A percentile compares a stretch with the other conserved stretches of the same genome.
These are phyloP conservation scores for Meganola albula DNA, from an alignment of 2,888 invertebrate species.

Conservation along the genomic window DNA sequence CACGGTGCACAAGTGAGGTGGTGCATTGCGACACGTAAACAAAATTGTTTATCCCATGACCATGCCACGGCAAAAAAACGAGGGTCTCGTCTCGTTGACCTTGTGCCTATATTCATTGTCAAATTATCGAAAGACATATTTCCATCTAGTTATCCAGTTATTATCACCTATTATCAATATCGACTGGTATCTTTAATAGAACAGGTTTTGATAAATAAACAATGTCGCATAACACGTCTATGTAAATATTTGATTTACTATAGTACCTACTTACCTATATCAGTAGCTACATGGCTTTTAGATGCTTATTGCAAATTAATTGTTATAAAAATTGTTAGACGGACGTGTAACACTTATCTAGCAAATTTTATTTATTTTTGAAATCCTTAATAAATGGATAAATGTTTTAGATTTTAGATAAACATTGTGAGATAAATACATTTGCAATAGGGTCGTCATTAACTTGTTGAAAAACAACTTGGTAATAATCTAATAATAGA, in stretches of 20 bases:
- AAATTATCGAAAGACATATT: constrained; percentile 5
- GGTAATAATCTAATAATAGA: too few species aligned
- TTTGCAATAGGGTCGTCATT: too few species aligned
- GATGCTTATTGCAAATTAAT: constrained; percentile 6
- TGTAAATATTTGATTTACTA: constrained; percentile 11
- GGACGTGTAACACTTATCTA: too few species aligned
- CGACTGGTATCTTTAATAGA: constrained; percentile 8
- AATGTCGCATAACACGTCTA: constrained; percentile 6
- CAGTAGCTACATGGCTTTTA: constrained; percentile 10
- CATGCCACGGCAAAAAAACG: too few species aligned
- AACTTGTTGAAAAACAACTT: too few species aligned
- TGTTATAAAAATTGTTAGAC: too few species aligned
- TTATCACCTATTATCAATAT: constrained; percentile 11
- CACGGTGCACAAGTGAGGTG: constrained; percentile 33
- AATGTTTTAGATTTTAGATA: too few species aligned
- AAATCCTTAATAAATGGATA: too few species aligned
- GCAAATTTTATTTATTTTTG: too few species aligned
- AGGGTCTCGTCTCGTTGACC: constrained; percentile 7
- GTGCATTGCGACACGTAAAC: constrained; percentile 56
- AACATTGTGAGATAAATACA: too few species aligned
- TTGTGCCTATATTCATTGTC: constrained; percentile 1
- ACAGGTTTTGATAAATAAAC: constrained; percentile 18
- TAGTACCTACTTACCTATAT: constrained; percentile 4
- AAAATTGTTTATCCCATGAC: constrained; percentile 29
- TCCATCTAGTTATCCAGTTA: background rate